Conservation (phyloP, 2,888 invertebrate species). For the Beris morrisii region DNA sequence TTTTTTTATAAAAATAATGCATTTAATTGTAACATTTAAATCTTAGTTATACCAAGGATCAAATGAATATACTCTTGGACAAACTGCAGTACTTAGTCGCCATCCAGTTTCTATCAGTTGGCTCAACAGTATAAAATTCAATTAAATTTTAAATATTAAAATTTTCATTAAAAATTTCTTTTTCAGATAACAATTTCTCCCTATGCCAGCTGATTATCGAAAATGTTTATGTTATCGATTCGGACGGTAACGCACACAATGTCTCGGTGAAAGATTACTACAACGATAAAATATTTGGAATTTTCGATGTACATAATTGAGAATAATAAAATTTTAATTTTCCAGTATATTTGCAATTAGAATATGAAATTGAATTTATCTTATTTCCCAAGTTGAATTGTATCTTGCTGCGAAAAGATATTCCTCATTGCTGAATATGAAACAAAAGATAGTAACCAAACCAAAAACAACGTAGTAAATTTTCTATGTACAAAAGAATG, state of each 20-base stretch:
- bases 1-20: too few species aligned
- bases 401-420: too few species aligned
- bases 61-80: constrained; percentile 29
- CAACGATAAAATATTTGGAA: constrained; percentile 23
- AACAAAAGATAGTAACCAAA: too few species aligned
- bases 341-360: too few species aligned
- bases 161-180: constrained; percentile 9
- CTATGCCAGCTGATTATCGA: constrained; percentile 71
- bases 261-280: constrained; percentile 22
- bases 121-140: constrained; percentile 21
- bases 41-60: constrained; percentile 9
- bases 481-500: too few species aligned
- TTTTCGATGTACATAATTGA: background rate
- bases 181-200: constrained; percentile 72
- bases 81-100: constrained; percentile 34
- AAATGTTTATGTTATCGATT: constrained; percentile 70
- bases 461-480: too few species aligned
- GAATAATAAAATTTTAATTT: too few species aligned
- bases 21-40: background rate
- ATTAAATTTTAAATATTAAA: constrained; percentile 12
- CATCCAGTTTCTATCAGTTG: constrained; percentile 39
- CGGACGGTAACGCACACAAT: constrained; percentile 67
- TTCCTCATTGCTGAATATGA: too few species aligned
- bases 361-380: too few species aligned
- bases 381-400: too few species aligned